phyloP scores from a whole-genome alignment of 2,113 vertebrate species.

The Vulpes vulpes region DNA sequence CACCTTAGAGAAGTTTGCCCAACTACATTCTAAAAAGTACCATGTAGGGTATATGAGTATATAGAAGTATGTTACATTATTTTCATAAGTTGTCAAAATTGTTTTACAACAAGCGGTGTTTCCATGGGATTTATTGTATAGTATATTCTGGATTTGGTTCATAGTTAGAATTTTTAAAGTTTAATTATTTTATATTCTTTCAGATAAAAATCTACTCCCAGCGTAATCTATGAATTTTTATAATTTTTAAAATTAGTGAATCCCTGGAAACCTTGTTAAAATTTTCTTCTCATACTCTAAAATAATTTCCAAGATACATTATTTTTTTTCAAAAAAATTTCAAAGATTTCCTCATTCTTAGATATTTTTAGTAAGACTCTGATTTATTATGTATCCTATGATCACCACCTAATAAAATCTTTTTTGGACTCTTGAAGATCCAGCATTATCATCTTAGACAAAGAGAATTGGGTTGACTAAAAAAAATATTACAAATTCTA shows the following conservation, averaged over 20 bases:
- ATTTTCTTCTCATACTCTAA: background rate
- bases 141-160: background rate
- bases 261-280: background rate
- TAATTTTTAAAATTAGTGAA: background rate
- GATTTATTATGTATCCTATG: slow-evolving; percentile 19
- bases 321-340: background rate
- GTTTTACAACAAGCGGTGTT: background rate
- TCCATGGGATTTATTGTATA: background rate
- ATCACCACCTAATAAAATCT: slow-evolving; percentile 15
- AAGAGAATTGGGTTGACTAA: background rate
- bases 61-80: background rate
- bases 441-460: slow-evolving; percentile 18
- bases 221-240: slow-evolving; percentile 2
- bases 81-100: background rate
- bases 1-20: background rate
- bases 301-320: slow-evolving; percentile 16
- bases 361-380: slow-evolving; percentile 3
- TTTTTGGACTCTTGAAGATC: slow-evolving; percentile 33
- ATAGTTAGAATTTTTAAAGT: background rate
- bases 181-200: slow-evolving; percentile 4
- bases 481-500: slow-evolving; percentile 38
- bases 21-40: background rate
- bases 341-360: background rate
- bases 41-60: background rate
- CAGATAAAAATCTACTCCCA: background rate